These are phyloP conservation scores for Eubasilissa splendida DNA, from an alignment of 2,888 invertebrate species.

Conservation along the genomic window DNA sequence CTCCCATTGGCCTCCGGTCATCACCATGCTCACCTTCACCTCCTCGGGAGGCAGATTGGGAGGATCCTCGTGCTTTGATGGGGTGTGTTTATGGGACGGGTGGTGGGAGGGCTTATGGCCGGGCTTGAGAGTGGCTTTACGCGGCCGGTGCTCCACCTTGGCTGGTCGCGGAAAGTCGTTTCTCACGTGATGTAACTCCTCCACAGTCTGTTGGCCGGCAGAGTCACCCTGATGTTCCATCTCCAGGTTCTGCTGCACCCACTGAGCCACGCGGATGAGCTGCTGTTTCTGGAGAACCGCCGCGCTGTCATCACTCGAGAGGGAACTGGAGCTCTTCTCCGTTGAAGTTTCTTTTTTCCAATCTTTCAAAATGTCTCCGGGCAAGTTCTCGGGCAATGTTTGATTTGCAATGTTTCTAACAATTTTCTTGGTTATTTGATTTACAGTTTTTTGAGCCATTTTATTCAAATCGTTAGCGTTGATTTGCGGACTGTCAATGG, in stretches of 20 bases:
- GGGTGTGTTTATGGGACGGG: neutral
- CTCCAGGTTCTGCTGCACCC: conserved; percentile 79
- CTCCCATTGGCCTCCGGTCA: neutral
- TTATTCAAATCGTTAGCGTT: conserved; percentile 61
- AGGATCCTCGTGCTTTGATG: neutral
- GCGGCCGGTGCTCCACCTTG: conserved; percentile 54
- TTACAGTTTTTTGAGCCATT: conserved; percentile 61
- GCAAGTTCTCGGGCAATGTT: conserved; percentile 47
- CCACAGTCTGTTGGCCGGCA: conserved; percentile 51
- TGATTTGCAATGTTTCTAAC: conserved; percentile 48
- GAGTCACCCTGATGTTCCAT: conserved; percentile 68
- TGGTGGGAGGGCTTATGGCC: conserved; percentile 51
- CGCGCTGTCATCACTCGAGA: conserved; percentile 72
- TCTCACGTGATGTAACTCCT: conserved; percentile 57
- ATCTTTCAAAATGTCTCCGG: conserved; percentile 41
- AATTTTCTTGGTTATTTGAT: conserved; percentile 56
- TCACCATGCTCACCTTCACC: conserved; percentile 1
- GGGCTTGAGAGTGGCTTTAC: conserved; percentile 25
- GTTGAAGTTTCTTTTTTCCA: conserved; percentile 54
- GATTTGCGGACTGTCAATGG: conserved; percentile 58
- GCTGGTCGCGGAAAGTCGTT: conserved; percentile 57
- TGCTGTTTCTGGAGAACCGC: conserved; percentile 76
- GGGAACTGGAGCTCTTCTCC: conserved; percentile 71
- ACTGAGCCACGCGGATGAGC: conserved; percentile 81
- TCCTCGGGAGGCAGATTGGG: neutral